Evolutionary conservation across 1,140 invertebrate genomes (phyloP), one percentile per base, ranked within the genome.

Genomic region (Magallana gigas): DNA sequence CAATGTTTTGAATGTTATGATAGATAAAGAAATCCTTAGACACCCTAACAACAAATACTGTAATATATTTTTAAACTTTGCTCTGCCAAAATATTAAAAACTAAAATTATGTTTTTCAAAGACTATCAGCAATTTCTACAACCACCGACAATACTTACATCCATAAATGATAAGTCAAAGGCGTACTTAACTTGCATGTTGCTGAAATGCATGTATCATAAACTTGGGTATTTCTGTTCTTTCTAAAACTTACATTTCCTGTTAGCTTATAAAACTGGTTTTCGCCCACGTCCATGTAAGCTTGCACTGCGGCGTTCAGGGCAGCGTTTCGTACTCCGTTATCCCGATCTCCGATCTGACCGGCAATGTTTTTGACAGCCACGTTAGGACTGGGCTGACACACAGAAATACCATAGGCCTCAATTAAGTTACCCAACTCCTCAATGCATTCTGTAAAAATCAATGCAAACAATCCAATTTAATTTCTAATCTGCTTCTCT

Each of bases 291-390:
- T 98, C 95, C 93, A 97, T 97, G 94, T 98, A 99, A 0, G 97
- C 98, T 91, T 97, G 96, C 16, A 99, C 97, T 76, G 99, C 96
- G 91, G 97, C 98, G 95, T 99, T 99, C 2, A 99, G 95, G 1
- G 99, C 98, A 12, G 98, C 98, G 94, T 98, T 99, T 84, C 99
- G 96, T 68, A 99, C 99, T n/a, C 97, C 97, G 95, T 98, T 99
- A 95, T 99, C 99, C 58, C 98, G 95, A 95, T 99, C 98, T 1
- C 97, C 97, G 92, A 99, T 99, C 93, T 99, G 98, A 80, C 97
- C 97, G 0, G 98, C 98, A 18, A 99, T 96, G 95, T 98, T 97
- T 94, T 98, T 98, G 1, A 99, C 93, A n/a, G 98, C 97, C 16
- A 96, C 96, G 76, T 96, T 96, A 0, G 97, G 96, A 1, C 96